Conservation (phyloP, 2,888 invertebrate species). For the Galerucella calmariensis region DNA sequence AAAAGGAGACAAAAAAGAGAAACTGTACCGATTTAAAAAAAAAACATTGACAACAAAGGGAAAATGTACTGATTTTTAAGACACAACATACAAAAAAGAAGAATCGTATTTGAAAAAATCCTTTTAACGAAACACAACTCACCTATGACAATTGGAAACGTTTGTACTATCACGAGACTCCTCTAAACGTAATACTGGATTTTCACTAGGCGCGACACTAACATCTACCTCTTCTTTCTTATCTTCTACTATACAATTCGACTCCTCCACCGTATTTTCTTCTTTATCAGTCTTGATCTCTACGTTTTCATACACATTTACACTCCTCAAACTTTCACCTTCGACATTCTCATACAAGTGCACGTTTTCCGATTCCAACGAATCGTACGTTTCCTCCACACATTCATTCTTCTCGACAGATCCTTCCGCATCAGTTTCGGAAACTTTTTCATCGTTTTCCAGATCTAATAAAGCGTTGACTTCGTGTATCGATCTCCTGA, state of each 20-base stretch:
- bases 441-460: slow-evolving; percentile 51
- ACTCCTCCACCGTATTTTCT: slow-evolving; percentile 53
- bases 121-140: slow-evolving; percentile 45
- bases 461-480: slow-evolving; percentile 72
- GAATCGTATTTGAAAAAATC: not conserved
- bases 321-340: slow-evolving; percentile 43
- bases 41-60: too few relatives aligned
- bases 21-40: too few relatives aligned
- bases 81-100: too few relatives aligned
- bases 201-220: slow-evolving; percentile 36
- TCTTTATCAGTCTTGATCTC: slow-evolving; percentile 48
- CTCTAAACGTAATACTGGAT: slow-evolving; percentile 43
- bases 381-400: slow-evolving; percentile 54
- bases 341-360: slow-evolving; percentile 61
- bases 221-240: slow-evolving; percentile 48
- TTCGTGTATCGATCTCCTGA: slow-evolving; percentile 78
- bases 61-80: too few relatives aligned
- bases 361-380: slow-evolving; percentile 55
- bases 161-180: slow-evolving; percentile 38
- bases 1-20: too few relatives aligned
- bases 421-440: slow-evolving; percentile 41
- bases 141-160: slow-evolving; percentile 43
- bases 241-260: slow-evolving; percentile 56
- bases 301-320: slow-evolving; percentile 42
- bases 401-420: slow-evolving; percentile 28